Evolutionary conservation across 2,797 vertebrate species (phyloP), one percentile per base, ranked within the genome.

Genomic region (Chelidonichthys spinosus): DNA sequence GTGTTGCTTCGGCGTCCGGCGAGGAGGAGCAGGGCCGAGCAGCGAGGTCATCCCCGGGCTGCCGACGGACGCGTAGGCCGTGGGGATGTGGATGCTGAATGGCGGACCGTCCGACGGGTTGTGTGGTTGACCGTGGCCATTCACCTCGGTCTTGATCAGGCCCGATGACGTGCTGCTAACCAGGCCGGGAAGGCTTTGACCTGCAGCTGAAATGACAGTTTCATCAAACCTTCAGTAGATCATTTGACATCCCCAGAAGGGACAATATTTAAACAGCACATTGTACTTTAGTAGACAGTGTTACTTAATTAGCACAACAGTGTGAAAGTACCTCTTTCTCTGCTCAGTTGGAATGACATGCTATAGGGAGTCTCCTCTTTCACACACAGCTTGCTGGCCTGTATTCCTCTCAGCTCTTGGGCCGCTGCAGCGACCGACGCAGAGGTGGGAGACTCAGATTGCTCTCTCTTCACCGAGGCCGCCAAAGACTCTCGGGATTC

Each of bases 1-100:
- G 95, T 99, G 98, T 89, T 99, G 98, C 93, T 97, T 99, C 46
- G 97, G 95, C 0, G 95, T 96, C 76, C 98, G 95, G 63, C 97
- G 96, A 3, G 96, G 95, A 9, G 95, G 96, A 35, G 95, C 93
- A 1, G 95, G 94, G 80, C 96, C 95, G 82, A 97, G 95, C 93
- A 97, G 94, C 69, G 96, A 95, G 66, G 95, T 94, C 82, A 96
- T 93, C 63, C 95, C 95, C 0, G 96, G 94, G 89, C 95, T 96
- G 92, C 94, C 90, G 65, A 94, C 92, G 15, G 95, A 94, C 36
- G 95, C 95, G 2, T 89, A 92, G 77, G 92, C 92, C 1, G 95
- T 81, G 58, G 96, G 94, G 91, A 96, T 90, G 92, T 96, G 96
- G 89, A 97, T 82, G 76, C 94, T 94, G 49, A 96, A 95, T 2